These are phyloP conservation scores for Syngnathus floridae DNA, from an alignment of 2,113 vertebrate species.

Conservation along the genomic window DNA sequence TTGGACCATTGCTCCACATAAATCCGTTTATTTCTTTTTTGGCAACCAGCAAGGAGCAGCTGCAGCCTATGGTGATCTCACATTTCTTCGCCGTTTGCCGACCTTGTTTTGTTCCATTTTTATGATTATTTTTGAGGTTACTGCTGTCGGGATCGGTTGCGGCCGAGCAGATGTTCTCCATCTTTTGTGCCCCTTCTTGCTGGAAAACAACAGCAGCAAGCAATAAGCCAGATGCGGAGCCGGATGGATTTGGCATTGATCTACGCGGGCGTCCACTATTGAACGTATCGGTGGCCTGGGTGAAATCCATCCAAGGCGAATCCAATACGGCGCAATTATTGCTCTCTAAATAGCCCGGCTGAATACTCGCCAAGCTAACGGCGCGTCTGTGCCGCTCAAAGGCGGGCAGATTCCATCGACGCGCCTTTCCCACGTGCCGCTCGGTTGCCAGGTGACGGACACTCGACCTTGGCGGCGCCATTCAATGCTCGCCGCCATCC, in stretches of 20 bases:
- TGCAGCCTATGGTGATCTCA: neutral
- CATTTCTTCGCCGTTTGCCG: neutral
- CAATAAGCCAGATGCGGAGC: slow-evolving; percentile 4
- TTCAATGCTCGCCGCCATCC: slow-evolving; percentile 23
- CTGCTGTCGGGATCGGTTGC: neutral
- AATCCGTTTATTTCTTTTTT: neutral
- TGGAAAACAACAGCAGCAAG: neutral
- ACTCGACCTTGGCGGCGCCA: slow-evolving; percentile 25
- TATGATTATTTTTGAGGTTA: neutral
- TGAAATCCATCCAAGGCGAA: slow-evolving; percentile 49
- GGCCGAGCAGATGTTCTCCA: neutral
- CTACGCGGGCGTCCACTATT: slow-evolving; percentile 24
- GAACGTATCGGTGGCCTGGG: slow-evolving; percentile 43
- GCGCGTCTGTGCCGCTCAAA: slow-evolving; percentile 54
- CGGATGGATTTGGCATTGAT: slow-evolving; percentile 44
- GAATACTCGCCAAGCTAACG: slow-evolving; percentile 61
- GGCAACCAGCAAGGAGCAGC: too few relatives aligned
- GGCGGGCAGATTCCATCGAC: slow-evolving; percentile 44
- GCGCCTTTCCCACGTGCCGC: slow-evolving; percentile 28
- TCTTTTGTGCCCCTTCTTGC: neutral
- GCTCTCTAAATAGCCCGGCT: slow-evolving; percentile 57
- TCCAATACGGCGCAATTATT: slow-evolving; percentile 62
- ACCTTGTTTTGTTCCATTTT: slow-evolving; percentile 1
- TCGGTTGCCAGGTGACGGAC: slow-evolving; percentile 47
- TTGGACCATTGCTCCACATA: too few relatives aligned